Evolutionary conservation across 2,797 vertebrate genomes (phyloP), one percentile per base, ranked within the genome.

Genomic region (Leucoraja ocellata): DNA sequence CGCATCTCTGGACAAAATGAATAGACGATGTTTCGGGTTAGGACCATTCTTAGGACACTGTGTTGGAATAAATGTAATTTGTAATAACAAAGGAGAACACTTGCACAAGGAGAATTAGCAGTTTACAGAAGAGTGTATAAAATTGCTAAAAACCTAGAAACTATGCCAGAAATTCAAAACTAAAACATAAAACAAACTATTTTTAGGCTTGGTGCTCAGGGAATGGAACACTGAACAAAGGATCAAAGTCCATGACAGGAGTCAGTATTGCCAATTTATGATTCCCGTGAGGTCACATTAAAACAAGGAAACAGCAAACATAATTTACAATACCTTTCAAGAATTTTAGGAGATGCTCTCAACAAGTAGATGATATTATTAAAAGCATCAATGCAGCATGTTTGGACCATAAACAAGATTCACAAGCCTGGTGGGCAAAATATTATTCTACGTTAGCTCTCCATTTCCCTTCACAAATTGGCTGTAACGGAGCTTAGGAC

Each of bases 181-280:
- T 76, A 65, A 74, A 91, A 91, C 76, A 39, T 68, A 54, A 10
- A 88, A 68, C 71, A 46, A 54, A 54, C 18, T 71, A 76, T 76
- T 74, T 65, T 92, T 25, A 92, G 90, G 10, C 63, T 54, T 28
- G 36, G 5, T 46, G 54, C 39, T 76, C 39, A 7, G 71, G 71
- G 73, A 76, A 92, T 76, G 73, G 28, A 92, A 54, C 71, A 74
- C 73, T 58, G 90, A 91, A 91, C 13, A 76, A 88, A 88, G 63
- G 84, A n/a, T 68, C 84, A 88, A 88, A 88, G 63, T 86, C 5
- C 54, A 65, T 61, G 28, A 86, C 61, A 86, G 61, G 58, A 86
- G 83, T 86, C 83, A 86, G 83, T 88, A 23, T 63, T 65, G 63
- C 63, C 84, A 68, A 92, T 92, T 92, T 92, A 92, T 76, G 71